A percentile compares a stretch with the other conserved stretches of the same genome.
Evolutionary conservation across 2,797 vertebrate genomes (phyloP).

Genomic region (Emydoidea blandingii): DNA sequence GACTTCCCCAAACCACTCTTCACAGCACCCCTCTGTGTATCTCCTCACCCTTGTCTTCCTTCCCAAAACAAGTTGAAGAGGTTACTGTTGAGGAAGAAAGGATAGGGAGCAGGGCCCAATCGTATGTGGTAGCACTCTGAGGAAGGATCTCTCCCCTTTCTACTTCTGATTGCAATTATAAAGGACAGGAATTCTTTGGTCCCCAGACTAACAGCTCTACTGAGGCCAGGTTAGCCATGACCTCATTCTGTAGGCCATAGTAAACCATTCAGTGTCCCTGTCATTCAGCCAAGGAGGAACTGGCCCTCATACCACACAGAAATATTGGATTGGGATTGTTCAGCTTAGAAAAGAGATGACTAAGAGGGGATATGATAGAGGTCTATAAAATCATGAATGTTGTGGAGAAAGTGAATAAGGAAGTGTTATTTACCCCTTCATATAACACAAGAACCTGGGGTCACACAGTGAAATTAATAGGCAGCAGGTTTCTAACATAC

Average conservation of each 20-base stretch:
- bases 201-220: not conserved
- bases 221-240: not conserved
- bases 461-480: not conserved
- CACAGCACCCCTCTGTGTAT: not conserved
- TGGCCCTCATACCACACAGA: not conserved
- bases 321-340: not conserved
- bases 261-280: not conserved
- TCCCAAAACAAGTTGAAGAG: not conserved
- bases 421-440: not conserved
- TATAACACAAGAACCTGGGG: not conserved
- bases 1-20: not conserved
- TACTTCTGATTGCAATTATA: not conserved
- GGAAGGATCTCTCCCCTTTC: not conserved
- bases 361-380: not conserved
- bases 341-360: not conserved
- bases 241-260: not conserved
- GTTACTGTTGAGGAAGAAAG: not conserved
- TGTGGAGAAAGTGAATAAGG: not conserved
- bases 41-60: not conserved
- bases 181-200: not conserved
- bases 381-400: not conserved
- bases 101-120: not conserved
- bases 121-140: no score
- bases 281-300: not conserved
- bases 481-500: not conserved